Evolutionary conservation across 2,797 vertebrate genomes (phyloP).

Genomic region (Sebastes taczanowskii): DNA sequence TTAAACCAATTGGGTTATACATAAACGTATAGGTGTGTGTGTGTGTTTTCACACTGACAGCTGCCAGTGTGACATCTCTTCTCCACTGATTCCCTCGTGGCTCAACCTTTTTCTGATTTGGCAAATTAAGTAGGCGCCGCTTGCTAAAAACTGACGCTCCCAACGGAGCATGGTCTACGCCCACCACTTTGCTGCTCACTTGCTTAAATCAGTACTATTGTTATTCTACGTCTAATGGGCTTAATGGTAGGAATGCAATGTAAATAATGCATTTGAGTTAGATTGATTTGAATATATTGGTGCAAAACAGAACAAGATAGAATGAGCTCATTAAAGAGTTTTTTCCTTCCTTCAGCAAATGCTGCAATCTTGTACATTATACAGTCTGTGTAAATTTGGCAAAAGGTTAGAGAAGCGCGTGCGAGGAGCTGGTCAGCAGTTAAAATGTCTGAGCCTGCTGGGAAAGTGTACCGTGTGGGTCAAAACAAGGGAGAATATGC

Average conservation of each 20-base stretch:
- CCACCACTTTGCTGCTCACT: slow-evolving; percentile 20
- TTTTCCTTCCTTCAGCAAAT: slow-evolving; percentile 25
- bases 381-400: slow-evolving; percentile 14
- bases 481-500: slow-evolving; percentile 18
- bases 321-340: slow-evolving; percentile 21
- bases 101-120: slow-evolving; percentile 28
- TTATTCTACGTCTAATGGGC: slow-evolving; percentile 22
- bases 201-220: slow-evolving; percentile 23
- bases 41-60: slow-evolving; percentile 37
- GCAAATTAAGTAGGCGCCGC: slow-evolving; percentile 21
- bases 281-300: slow-evolving; percentile 6
- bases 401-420: slow-evolving; percentile 22
- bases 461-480: neutral
- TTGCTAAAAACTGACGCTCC: slow-evolving; percentile 22
- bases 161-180: neutral
- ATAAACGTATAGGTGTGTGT: neutral
- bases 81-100: slow-evolving; percentile 3
- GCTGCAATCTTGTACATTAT: slow-evolving; percentile 1
- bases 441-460: slow-evolving; percentile 32
- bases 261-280: slow-evolving; percentile 38
- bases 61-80: slow-evolving; percentile 37
- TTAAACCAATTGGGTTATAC: slow-evolving; percentile 50
- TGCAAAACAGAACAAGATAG: slow-evolving; percentile 13
- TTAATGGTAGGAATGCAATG: slow-evolving; percentile 7
- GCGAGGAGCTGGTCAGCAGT: slow-evolving; percentile 31